Percentiles rank a stretch among this genome's conserved stretches.
Evolutionary conservation across 2,113 vertebrate genomes (phyloP).

Genomic region (Nymphicus hollandicus): DNA sequence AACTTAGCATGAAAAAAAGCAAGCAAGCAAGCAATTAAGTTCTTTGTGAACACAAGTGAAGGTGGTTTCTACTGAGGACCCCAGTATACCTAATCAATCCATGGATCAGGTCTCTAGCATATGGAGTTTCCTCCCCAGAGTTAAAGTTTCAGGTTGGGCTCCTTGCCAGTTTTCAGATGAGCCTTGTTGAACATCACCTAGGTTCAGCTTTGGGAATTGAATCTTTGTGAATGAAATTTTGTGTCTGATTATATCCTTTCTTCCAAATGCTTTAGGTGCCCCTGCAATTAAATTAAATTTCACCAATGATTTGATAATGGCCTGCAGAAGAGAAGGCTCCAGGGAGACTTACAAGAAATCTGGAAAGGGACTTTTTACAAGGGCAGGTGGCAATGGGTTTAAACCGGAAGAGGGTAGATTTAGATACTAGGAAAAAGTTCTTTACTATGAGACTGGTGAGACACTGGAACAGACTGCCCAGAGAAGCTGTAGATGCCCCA

Average conservation of each 20-base stretch:
- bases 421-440: neutral
- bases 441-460: neutral
- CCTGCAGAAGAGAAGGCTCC: neutral
- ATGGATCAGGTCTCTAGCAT: neutral
- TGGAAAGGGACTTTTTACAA: neutral
- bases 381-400: neutral
- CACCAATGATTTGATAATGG: neutral
- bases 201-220: neutral
- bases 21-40: neutral
- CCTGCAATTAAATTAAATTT: neutral
- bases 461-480: neutral
- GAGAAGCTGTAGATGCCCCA: neutral
- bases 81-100: neutral
- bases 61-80: neutral
- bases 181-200: rapidly evolving
- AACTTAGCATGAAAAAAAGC: neutral
- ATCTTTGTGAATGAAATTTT: neutral
- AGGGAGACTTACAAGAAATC: neutral
- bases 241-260: neutral
- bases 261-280: neutral
- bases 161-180: neutral
- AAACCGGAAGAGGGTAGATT: neutral
- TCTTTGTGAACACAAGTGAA: neutral
- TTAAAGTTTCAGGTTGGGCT: neutral
- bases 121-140: neutral